These are phyloP conservation scores for Elephantulus edwardii DNA, from an alignment of 2,113 vertebrate genomes.

Conservation along the genomic window DNA sequence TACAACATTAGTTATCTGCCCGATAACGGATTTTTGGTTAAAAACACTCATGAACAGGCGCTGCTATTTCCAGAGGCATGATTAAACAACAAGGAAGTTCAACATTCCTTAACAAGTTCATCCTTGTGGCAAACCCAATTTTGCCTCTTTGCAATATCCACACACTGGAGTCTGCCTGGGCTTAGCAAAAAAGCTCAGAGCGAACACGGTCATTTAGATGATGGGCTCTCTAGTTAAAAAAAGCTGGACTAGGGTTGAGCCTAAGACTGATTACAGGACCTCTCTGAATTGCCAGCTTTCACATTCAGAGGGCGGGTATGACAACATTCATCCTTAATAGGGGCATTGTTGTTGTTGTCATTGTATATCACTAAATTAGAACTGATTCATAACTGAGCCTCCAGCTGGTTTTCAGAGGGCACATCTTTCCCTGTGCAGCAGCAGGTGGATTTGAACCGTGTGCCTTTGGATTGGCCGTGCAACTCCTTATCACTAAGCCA, in stretches of 20 bases:
- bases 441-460: too few relatives aligned
- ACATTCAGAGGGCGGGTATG: background rate
- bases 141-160: background rate
- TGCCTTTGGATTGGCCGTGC: too few relatives aligned
- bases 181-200: background rate
- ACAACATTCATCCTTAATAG: background rate
- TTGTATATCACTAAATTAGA: too few relatives aligned
- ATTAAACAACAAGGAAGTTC: slow-evolving; percentile 10
- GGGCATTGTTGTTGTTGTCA: too few relatives aligned
- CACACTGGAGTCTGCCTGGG: background rate
- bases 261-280: background rate
- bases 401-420: too few relatives aligned
- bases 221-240: background rate
- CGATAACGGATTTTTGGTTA: slow-evolving; percentile 26
- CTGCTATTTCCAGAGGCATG: background rate
- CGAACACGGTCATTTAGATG: background rate
- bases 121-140: background rate
- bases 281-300: background rate
- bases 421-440: too few relatives aligned
- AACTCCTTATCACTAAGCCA: too few relatives aligned
- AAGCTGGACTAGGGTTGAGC: background rate
- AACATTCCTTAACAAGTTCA: background rate
- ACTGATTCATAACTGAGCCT: too few relatives aligned
- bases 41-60: background rate
- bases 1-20: slow-evolving; percentile 18